Conservation (phyloP, 2,113 vertebrate genomes). For the Amphiprion ocellaris region DNA sequence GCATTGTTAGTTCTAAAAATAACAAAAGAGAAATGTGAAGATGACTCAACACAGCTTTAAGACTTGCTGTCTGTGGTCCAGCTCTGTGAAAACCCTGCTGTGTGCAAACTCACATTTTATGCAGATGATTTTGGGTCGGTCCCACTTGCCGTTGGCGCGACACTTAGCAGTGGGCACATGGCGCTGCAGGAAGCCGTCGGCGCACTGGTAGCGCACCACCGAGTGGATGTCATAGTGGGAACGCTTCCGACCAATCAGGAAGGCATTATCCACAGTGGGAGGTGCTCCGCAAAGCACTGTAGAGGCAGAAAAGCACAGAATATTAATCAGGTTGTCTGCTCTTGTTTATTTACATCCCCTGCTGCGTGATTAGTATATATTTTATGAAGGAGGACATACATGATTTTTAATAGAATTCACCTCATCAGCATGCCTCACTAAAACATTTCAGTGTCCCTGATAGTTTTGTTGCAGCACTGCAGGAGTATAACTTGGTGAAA, state of each 20-base stretch:
- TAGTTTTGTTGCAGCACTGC: fast-evolving
- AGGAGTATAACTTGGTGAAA: neutral
- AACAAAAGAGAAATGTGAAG: slow-evolving; percentile 30
- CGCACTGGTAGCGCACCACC: slow-evolving; percentile 92
- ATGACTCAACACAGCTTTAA: slow-evolving; percentile 13
- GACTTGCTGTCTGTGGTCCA: neutral
- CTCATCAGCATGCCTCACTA: neutral
- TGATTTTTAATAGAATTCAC: neutral
- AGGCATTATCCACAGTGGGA: slow-evolving; percentile 90
- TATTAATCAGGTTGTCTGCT: neutral
- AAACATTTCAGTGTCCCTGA: neutral
- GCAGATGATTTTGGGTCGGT: slow-evolving; percentile 93
- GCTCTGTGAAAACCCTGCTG: neutral
- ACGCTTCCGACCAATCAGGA: slow-evolving; percentile 88
- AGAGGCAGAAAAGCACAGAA: slow-evolving; percentile 1
- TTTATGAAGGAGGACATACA: neutral
- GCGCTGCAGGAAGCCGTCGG: slow-evolving; percentile 90
- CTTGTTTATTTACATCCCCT: neutral
- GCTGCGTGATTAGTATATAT: neutral
- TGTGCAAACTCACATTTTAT: slow-evolving; percentile 91
- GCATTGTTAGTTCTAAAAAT: slow-evolving; percentile 36
- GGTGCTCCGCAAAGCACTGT: slow-evolving; percentile 93
- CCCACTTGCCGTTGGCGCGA: slow-evolving; percentile 94
- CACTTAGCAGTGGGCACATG: slow-evolving; percentile 92
- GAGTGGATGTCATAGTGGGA: slow-evolving; percentile 93